phyloP scores from a whole-genome alignment of 2,797 vertebrate species.

The Centroberyx gerrardi region DNA sequence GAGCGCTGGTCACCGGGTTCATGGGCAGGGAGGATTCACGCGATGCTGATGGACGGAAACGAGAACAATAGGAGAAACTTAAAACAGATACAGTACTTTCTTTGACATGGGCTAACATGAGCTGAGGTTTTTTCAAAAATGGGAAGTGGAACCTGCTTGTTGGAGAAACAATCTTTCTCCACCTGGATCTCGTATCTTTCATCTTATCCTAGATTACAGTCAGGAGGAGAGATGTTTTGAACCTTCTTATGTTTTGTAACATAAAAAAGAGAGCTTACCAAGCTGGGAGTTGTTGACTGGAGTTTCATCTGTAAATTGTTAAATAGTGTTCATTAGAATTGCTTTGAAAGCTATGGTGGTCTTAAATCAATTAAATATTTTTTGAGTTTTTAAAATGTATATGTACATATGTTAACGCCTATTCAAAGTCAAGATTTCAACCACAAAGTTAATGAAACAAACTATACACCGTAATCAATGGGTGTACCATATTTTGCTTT shows the following conservation, averaged over 20 bases:
- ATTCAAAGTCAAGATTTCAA: too few relatives aligned
- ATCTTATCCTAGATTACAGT: not conserved
- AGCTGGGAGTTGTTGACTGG: constrained; percentile 95
- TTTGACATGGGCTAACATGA: constrained; percentile 10
- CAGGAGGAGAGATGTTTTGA: constrained; percentile 5
- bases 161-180: constrained; percentile 19
- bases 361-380: not conserved
- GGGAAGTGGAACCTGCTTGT: not conserved
- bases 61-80: constrained; percentile 25
- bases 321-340: constrained; percentile 12
- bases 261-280: constrained; percentile 85
- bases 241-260: constrained; percentile 4
- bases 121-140: constrained; percentile 7
- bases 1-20: constrained; percentile 89
- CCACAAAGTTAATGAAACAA: too few relatives aligned
- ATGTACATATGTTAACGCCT: too few relatives aligned
- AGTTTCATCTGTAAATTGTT: constrained; percentile 90
- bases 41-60: constrained; percentile 74
- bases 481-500: too few relatives aligned
- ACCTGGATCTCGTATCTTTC: constrained; percentile 2
- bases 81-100: constrained; percentile 1
- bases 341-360: not conserved
- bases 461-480: too few relatives aligned
- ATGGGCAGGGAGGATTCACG: constrained; percentile 81
- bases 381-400: too few relatives aligned